A percentile compares a stretch with the other conserved stretches of the same genome.
Conservation (phyloP, 2,113 vertebrate species). For the Brachionichthys hirsutus region DNA sequence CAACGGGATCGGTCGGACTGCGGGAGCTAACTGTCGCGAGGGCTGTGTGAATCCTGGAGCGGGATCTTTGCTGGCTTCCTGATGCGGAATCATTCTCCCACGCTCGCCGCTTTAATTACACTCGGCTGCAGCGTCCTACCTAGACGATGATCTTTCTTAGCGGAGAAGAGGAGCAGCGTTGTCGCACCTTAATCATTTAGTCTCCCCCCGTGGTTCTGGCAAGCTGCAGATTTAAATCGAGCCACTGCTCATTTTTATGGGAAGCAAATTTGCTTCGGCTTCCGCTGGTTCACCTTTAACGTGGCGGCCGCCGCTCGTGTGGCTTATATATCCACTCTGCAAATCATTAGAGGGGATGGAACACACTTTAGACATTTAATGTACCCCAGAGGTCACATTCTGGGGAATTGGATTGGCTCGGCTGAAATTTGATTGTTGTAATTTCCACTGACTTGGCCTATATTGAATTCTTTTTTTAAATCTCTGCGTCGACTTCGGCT, state of each 20-base stretch:
- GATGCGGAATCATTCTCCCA: constrained; percentile 43
- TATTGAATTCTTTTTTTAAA: constrained; percentile 62
- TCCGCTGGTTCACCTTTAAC: constrained; percentile 42
- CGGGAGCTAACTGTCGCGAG: constrained; percentile 15
- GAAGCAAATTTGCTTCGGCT: constrained; percentile 54
- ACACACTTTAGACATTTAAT: constrained; percentile 60
- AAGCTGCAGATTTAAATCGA: constrained; percentile 53
- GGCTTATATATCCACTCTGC: constrained; percentile 48
- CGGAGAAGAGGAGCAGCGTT: constrained; percentile 47
- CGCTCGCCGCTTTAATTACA: constrained; percentile 61
- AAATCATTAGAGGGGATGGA: constrained; percentile 42
- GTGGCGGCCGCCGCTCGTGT: constrained; percentile 39
- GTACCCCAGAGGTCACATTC: constrained; percentile 55
- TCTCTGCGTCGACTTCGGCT: constrained; percentile 19
- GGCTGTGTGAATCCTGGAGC: constrained; percentile 15
- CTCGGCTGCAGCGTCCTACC: constrained; percentile 49
- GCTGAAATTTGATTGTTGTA: constrained; percentile 51
- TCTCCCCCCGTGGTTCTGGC: constrained; percentile 66
- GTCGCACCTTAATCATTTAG: constrained; percentile 71
- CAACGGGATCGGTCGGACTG: constrained; percentile 27
- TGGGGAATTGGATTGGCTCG: constrained; percentile 55
- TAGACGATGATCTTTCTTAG: constrained; percentile 67
- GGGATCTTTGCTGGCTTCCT: constrained; percentile 2
- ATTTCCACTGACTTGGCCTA: constrained; percentile 50
- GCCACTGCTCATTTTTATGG: constrained; percentile 64